Evolutionary conservation across 2,797 vertebrate species (phyloP).

Genomic region (Glossophaga mutica): DNA sequence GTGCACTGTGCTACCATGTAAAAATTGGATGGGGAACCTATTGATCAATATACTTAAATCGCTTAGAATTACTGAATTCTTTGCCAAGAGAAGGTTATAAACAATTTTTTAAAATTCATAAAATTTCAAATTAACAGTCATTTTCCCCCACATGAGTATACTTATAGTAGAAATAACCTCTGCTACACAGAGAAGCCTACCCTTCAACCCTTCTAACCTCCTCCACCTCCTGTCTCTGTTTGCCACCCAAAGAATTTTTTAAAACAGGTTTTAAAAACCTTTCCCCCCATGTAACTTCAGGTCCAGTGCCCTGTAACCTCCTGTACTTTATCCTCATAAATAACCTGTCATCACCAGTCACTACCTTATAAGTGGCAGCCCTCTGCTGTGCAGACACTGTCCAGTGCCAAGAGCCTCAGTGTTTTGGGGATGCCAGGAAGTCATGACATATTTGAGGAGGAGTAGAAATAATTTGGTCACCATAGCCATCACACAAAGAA

Average conservation of each 20-base stretch:
- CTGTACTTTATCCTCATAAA: background rate
- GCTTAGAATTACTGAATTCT: constrained; percentile 5
- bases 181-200: background rate
- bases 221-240: background rate
- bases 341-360: background rate
- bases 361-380: background rate
- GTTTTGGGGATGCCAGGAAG: background rate
- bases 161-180: background rate
- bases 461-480: background rate
- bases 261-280: background rate
- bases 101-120: background rate
- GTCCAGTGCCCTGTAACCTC: background rate
- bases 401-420: background rate
- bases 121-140: background rate
- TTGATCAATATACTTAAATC: constrained; percentile 3
- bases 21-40: background rate
- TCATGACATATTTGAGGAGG: background rate
- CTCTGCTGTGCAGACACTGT: background rate
- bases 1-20: background rate
- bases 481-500: background rate
- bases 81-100: background rate
- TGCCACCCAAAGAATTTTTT: background rate
- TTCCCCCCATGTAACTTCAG: background rate
- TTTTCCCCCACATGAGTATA: background rate
- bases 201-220: background rate